Evolutionary conservation across 2,113 vertebrate genomes (phyloP).

Genomic region (Indicator maculatus): DNA sequence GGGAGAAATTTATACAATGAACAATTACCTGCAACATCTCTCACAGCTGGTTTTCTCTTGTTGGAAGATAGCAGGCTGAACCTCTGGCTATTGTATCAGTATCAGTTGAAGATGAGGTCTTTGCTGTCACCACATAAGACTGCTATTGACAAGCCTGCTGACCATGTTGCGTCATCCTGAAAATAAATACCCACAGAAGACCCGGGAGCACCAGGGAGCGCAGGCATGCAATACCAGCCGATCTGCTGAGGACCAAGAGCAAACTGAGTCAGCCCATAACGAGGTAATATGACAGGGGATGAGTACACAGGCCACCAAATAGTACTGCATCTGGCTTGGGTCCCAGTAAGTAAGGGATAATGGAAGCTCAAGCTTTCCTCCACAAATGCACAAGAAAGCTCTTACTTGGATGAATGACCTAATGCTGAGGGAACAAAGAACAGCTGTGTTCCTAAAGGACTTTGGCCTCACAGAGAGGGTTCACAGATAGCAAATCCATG

Average conservation of each 20-base stretch:
- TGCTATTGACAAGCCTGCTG: background rate
- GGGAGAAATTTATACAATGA: background rate
- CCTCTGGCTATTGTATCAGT: background rate
- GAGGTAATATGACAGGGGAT: rapidly evolving
- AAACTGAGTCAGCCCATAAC: background rate
- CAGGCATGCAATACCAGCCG: rapidly evolving
- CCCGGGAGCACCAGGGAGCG: rapidly evolving
- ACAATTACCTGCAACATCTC: rapidly evolving
- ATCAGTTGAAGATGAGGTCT: rapidly evolving
- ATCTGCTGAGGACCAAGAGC: background rate
- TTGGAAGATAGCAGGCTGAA: background rate
- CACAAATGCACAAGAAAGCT: background rate
- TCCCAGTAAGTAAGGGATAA: background rate
- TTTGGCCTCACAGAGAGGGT: background rate
- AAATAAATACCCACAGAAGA: background rate
- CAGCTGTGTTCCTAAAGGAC: background rate
- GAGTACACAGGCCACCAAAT: background rate
- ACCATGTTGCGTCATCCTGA: background rate
- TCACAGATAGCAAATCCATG: rapidly evolving
- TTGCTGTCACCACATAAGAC: rapidly evolving
- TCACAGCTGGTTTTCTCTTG: background rate
- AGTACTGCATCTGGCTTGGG: background rate
- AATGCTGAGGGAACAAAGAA: background rate
- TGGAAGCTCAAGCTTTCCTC: background rate
- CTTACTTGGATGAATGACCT: background rate